Evolutionary conservation across 2,113 vertebrate genomes (phyloP), one percentile per base, ranked within the genome.

Genomic region (Xenopus tropicalis): DNA sequence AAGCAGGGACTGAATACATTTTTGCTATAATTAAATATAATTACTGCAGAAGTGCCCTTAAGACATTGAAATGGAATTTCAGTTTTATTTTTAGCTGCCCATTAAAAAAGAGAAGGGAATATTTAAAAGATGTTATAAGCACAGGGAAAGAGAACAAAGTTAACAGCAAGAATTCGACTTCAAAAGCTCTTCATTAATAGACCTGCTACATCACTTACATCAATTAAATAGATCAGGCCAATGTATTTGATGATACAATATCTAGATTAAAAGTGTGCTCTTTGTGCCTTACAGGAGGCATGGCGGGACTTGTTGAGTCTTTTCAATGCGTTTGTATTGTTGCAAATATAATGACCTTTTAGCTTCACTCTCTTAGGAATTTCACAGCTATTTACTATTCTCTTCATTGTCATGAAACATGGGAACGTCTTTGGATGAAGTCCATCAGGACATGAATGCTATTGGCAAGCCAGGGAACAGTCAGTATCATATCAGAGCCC

Each of bases 401-500:
- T 11, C 25, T 51, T 67, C 66, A 51, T 29, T 69, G 66, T 58
- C 22, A 51, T 29, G 23, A 54, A 37, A 68, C 25, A 58, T 21
- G 29, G 37, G 54, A 29, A 58, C 42, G 29, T 25, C 51, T 69
- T 19, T 69, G 52, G 67, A 58, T 42, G 37, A 14, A 57, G 52
- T 24, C 66, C 66, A 69, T 54, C 4, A 29, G 25, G 54, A 57
- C 24, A 24, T 42, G 54, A 43, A 57, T 25, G 29, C 22, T 14
- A 20, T 43, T 58, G 20, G n/a, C 16, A 11, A 54, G 48, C 25
- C 24, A 25, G 37, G 16, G 54, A 20, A 11, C 20, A 69, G 52
- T 69, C 67, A 58, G 67, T 58, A 69, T n/a, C n/a, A n/a, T n/a
- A n/a, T 25, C 48, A 48, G 3, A 29, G 23, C 46, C 51, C 66